Percentiles rank a stretch among this genome's conserved stretches.
Evolutionary conservation across 2,113 vertebrate species (phyloP).

Genomic region (Etheostoma cragini): DNA sequence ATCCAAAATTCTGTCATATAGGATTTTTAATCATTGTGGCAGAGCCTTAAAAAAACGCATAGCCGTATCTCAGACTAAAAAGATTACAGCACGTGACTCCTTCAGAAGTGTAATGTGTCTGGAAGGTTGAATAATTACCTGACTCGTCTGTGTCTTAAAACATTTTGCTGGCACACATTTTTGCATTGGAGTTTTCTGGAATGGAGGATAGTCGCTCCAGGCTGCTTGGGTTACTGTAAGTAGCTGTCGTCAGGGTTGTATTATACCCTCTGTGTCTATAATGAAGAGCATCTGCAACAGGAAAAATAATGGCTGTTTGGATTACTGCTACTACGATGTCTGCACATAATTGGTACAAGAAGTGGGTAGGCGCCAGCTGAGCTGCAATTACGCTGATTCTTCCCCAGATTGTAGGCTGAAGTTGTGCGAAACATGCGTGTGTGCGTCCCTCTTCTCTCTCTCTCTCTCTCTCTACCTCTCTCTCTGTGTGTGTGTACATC

Average conservation of each 20-base stretch:
- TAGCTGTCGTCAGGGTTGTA: conserved; percentile 65
- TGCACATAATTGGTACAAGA: conserved; percentile 88
- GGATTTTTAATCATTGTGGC: background rate
- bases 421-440: conserved; percentile 79
- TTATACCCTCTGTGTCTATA: conserved; percentile 74
- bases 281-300: conserved; percentile 82
- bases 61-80: background rate
- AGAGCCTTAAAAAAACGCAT: background rate
- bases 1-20: conserved; percentile 8
- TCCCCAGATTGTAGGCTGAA: conserved; percentile 85
- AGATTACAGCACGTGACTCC: background rate
- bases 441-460: conserved; percentile 40
- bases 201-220: conserved; percentile 19
- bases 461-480: too few species aligned
- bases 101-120: conserved; percentile 7
- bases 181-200: background rate
- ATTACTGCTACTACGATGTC: conserved; percentile 82
- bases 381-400: conserved; percentile 85
- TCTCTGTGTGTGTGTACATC: conserved; percentile 85
- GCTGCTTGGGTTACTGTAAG: conserved; percentile 64
- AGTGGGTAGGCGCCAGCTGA: conserved; percentile 90
- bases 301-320: conserved; percentile 82
- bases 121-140: background rate
- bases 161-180: background rate
- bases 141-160: conserved; percentile 15